Evolutionary conservation across 2,888 invertebrate species (phyloP).

Genomic region (Agrochola circellaris): DNA sequence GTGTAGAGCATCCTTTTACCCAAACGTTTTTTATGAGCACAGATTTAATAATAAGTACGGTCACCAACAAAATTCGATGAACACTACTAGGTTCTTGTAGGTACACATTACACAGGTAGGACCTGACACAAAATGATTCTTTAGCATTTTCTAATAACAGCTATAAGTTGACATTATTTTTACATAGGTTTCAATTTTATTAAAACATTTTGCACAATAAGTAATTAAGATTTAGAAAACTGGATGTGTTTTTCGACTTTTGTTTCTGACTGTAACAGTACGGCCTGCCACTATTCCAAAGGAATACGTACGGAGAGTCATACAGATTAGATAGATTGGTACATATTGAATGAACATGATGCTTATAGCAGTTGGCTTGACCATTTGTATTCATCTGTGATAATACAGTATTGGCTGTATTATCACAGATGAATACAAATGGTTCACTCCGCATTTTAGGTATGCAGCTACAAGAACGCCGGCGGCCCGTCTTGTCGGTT

Average conservation of each 20-base stretch:
- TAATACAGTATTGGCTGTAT: neutral
- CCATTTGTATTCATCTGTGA: no score
- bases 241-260: neutral
- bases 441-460: no score
- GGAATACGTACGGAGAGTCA: neutral
- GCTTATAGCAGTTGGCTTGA: neutral
- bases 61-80: neutral
- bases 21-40: neutral
- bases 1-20: neutral
- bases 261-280: neutral
- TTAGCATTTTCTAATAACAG: neutral
- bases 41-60: neutral
- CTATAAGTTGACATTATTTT: neutral
- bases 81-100: neutral
- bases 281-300: neutral
- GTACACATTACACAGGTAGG: no score
- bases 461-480: no score
- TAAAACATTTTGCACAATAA: neutral
- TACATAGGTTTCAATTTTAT: neutral
- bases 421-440: no score
- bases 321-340: neutral
- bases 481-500: no score
- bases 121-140: neutral
- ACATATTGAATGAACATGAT: neutral
- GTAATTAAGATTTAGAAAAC: neutral